A percentile compares a stretch with the other conserved stretches of the same genome.
Evolutionary conservation across 2,888 invertebrate genomes (phyloP).

Genomic region (Laothoe populi): DNA sequence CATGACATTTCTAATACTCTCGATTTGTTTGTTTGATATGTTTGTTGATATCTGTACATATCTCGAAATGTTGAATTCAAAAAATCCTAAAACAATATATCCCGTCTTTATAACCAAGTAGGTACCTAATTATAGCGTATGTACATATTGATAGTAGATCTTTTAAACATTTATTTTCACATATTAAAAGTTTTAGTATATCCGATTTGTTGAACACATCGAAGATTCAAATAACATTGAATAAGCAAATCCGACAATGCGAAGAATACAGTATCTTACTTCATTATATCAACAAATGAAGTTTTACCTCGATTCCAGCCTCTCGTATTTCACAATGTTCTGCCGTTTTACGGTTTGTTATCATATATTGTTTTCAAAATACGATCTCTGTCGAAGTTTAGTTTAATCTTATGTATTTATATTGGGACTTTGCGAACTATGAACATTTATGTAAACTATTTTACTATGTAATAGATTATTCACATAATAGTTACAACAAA

Average conservation of each 20-base stretch:
- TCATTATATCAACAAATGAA: constrained; percentile 50
- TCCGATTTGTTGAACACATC: neutral
- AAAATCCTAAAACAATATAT: too few species aligned
- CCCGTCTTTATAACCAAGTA: too few species aligned
- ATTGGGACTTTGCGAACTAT: neutral
- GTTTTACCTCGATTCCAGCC: constrained; percentile 46
- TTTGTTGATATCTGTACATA: too few species aligned
- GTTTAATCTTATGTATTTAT: neutral
- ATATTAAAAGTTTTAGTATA: too few species aligned
- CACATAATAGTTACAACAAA: too few species aligned
- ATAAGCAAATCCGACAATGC: constrained; percentile 44
- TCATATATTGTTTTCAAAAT: constrained; percentile 43
- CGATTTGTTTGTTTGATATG: too few species aligned
- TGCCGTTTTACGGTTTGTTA: constrained; percentile 52
- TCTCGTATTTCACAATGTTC: constrained; percentile 48
- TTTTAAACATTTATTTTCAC: too few species aligned
- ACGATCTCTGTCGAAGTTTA: constrained; percentile 33
- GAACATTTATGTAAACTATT: neutral
- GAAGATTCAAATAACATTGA: neutral
- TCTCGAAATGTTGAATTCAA: too few species aligned
- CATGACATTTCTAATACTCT: neutral
- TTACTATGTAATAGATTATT: neutral
- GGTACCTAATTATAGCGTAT: too few species aligned
- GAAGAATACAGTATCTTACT: constrained; percentile 43
- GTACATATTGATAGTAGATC: too few species aligned